Evolutionary conservation across 1,140 invertebrate species (phyloP).

Genomic region (Apis cerana): DNA sequence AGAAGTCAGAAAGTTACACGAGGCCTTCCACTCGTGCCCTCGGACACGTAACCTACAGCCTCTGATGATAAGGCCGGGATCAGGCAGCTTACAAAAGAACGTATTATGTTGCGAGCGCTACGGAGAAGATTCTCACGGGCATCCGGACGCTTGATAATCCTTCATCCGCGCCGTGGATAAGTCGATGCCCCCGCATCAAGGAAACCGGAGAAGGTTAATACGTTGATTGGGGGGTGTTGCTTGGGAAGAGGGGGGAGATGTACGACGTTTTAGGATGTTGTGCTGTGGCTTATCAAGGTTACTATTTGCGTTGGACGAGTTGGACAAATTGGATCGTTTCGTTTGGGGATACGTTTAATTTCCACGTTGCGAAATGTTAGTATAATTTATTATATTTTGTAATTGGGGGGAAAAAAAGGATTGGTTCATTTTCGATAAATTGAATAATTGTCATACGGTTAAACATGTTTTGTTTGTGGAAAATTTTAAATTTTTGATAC

Average conservation of each 20-base stretch:
- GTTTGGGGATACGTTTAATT: too few relatives aligned
- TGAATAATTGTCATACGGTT: too few relatives aligned
- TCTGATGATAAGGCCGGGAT: slow-evolving; percentile 63
- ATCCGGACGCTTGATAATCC: slow-evolving; percentile 61
- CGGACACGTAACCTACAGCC: slow-evolving; percentile 56
- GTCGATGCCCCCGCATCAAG: slow-evolving; percentile 32
- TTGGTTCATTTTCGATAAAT: too few relatives aligned
- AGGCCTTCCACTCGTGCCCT: slow-evolving; percentile 22
- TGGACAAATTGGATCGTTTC: too few relatives aligned
- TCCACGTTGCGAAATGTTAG: too few relatives aligned
- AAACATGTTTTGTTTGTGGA: too few relatives aligned
- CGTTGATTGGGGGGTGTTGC: background rate
- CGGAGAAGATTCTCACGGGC: slow-evolving; percentile 58
- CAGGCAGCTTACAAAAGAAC: slow-evolving; percentile 61
- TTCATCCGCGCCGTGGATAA: slow-evolving; percentile 57
- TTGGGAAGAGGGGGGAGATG: background rate
- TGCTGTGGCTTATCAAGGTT: too few relatives aligned
- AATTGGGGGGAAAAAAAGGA: too few relatives aligned
- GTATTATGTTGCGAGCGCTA: slow-evolving; percentile 64
- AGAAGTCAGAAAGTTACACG: slow-evolving; percentile 57
- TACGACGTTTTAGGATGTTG: background rate
- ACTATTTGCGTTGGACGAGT: too few relatives aligned
- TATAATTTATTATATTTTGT: too few relatives aligned
- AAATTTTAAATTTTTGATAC: too few relatives aligned
- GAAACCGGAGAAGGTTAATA: slow-evolving; percentile 42